phyloP scores from a whole-genome alignment of 2,888 invertebrate genomes.

The Lampropteryx suffumata region DNA sequence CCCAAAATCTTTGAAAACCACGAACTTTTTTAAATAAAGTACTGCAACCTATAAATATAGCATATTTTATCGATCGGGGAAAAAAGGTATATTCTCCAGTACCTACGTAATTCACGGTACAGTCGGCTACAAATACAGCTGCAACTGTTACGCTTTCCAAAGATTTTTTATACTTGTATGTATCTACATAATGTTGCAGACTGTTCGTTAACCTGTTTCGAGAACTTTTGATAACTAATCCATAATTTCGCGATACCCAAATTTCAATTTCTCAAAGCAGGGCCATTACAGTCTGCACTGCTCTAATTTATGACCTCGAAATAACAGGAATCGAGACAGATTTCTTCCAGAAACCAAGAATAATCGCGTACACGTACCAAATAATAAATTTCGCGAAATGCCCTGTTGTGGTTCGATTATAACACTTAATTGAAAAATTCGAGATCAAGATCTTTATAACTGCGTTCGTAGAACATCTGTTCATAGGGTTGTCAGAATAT shows the following conservation, averaged over 20 bases:
- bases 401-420: conserved; percentile 64
- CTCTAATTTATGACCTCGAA: conserved; percentile 27
- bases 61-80: too few species aligned
- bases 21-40: too few species aligned
- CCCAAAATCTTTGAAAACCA: too few species aligned
- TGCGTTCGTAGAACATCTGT: conserved; percentile 70
- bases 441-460: conserved; percentile 71
- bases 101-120: too few species aligned
- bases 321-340: conserved; percentile 23
- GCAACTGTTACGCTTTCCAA: too few species aligned
- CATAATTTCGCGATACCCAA: conserved; percentile 5
- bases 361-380: conserved; percentile 54
- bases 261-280: conserved; percentile 17
- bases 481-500: conserved; percentile 51
- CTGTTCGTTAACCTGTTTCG: not conserved
- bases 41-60: too few species aligned
- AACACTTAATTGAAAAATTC: conserved; percentile 79
- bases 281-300: conserved; percentile 12
- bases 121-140: too few species aligned
- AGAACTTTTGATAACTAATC: not conserved
- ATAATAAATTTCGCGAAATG: conserved; percentile 72
- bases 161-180: too few species aligned
- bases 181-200: too few species aligned
- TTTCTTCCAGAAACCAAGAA: conserved; percentile 9
- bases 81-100: too few species aligned